Conservation (phyloP, 1,140 invertebrate genomes). For the Drosophila melanica region DNA sequence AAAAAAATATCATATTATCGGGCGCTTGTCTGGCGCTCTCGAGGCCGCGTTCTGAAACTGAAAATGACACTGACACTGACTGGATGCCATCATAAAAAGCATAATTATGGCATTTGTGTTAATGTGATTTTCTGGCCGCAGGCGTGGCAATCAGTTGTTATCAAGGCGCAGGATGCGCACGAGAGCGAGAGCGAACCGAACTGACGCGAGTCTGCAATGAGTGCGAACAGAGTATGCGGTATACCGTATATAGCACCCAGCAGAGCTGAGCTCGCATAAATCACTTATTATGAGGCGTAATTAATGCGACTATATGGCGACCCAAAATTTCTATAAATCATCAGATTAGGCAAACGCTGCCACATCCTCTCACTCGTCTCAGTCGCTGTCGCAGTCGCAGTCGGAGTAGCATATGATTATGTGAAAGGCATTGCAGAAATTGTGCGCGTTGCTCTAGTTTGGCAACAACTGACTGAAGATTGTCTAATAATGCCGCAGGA, state of each 20-base stretch:
- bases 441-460: constrained; percentile 25
- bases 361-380: constrained; percentile 11
- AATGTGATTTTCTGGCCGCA: constrained; percentile 68
- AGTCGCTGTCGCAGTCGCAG: background rate
- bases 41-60: background rate
- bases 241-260: background rate
- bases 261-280: constrained; percentile 67
- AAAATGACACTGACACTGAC: constrained; percentile 28
- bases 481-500: constrained; percentile 49
- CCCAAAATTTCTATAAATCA: constrained; percentile 79
- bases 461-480: constrained; percentile 43
- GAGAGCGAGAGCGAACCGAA: constrained; percentile 20
- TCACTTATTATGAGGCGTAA: constrained; percentile 81
- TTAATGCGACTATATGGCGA: constrained; percentile 78
- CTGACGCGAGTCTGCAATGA: constrained; percentile 19
- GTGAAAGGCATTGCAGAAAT: constrained; percentile 20
- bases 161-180: constrained; percentile 43
- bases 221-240: background rate
- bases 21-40: constrained; percentile 19
- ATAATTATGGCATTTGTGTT: constrained; percentile 72
- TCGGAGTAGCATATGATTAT: constrained; percentile 44
- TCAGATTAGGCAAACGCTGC: constrained; percentile 73
- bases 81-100: constrained; percentile 53
- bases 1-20: constrained; percentile 25
- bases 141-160: constrained; percentile 53